Conservation (phyloP, 2,113 vertebrate species). For the Seriola aureovittata region DNA sequence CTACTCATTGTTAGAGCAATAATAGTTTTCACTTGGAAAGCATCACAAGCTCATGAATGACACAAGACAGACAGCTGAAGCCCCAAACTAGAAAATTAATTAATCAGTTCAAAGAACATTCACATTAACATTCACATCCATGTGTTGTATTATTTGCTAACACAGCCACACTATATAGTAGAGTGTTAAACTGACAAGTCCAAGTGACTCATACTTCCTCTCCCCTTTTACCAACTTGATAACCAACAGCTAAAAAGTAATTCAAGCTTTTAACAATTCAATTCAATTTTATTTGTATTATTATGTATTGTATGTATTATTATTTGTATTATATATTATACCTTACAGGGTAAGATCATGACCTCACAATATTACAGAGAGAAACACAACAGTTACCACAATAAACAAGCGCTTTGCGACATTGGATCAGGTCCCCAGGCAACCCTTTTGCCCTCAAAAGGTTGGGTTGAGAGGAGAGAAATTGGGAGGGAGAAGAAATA, state of each 20-base stretch:
- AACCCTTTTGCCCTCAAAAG: too few relatives aligned
- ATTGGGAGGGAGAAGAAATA: too few relatives aligned
- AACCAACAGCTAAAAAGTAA: slow-evolving; percentile 4
- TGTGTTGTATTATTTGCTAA: slow-evolving; percentile 13
- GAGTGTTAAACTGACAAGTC: neutral
- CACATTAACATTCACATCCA: slow-evolving; percentile 32
- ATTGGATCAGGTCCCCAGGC: too few relatives aligned
- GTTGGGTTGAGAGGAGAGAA: too few relatives aligned
- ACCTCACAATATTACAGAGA: too few relatives aligned
- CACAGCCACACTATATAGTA: neutral
- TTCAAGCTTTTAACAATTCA: neutral
- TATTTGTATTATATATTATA: too few relatives aligned
- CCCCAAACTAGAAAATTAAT: neutral
- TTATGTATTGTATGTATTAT: too few relatives aligned
- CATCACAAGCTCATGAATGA: neutral
- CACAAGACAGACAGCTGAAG: neutral
- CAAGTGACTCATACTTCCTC: slow-evolving; percentile 41
- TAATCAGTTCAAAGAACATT: slow-evolving; percentile 3
- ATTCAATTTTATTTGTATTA: too few relatives aligned
- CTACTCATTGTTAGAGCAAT: neutral
- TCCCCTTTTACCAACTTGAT: neutral
- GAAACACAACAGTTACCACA: too few relatives aligned
- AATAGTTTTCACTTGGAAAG: neutral
- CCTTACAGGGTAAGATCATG: too few relatives aligned
- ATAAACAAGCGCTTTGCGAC: too few relatives aligned